Conservation (phyloP, 2,888 invertebrate genomes). For the Rhyacophila evoluta region DNA sequence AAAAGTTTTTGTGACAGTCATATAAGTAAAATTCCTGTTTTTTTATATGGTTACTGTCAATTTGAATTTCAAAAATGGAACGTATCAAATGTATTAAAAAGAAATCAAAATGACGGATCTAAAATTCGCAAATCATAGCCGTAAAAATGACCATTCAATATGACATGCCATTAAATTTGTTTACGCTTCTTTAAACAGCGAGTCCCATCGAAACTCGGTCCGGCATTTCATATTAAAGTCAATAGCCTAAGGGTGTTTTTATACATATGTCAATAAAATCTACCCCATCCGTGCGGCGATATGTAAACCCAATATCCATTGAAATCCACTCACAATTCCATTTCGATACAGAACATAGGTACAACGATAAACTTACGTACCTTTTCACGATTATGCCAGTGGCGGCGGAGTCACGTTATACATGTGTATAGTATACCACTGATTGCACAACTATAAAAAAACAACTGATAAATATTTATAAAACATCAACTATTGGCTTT, state of each 20-base stretch:
- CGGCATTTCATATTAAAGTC: slow-evolving; percentile 46
- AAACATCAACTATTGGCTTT: too few relatives aligned
- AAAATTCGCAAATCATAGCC: neutral
- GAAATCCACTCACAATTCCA: slow-evolving; percentile 53
- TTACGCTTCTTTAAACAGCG: slow-evolving; percentile 35
- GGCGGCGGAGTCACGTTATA: neutral
- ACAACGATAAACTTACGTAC: neutral
- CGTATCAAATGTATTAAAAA: neutral
- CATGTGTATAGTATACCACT: neutral
- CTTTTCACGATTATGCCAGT: neutral
- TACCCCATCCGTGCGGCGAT: slow-evolving; percentile 49
- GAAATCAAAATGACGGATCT: neutral
- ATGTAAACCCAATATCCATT: slow-evolving; percentile 54
- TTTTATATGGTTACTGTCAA: too few relatives aligned
- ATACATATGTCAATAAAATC: slow-evolving; percentile 55
- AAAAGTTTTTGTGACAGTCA: too few relatives aligned
- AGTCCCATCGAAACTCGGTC: slow-evolving; percentile 34
- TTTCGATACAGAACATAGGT: slow-evolving; percentile 38
- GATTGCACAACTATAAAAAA: neutral
- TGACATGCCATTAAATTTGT: slow-evolving; percentile 41
- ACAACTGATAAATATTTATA: too few relatives aligned
- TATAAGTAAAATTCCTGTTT: too few relatives aligned
- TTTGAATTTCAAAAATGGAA: too few relatives aligned
- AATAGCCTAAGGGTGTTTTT: slow-evolving; percentile 50
- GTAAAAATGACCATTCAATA: slow-evolving; percentile 23